Base-by-base conservation (phyloP, 92 coral and sea anemone species). In the Epizoanthus scotinus region DNA sequence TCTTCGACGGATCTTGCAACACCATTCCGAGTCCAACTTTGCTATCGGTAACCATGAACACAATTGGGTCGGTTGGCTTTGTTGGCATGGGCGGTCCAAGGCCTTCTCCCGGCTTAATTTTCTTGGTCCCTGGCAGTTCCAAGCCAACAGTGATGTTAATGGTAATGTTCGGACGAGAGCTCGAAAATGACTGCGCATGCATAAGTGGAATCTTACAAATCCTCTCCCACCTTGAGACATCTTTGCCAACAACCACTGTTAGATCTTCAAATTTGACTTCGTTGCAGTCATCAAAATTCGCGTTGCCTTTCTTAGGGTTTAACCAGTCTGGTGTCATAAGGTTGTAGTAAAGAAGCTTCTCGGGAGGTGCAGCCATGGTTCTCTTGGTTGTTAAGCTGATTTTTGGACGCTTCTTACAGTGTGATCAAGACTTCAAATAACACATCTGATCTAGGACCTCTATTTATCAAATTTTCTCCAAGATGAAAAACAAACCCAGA, bases 251-350 rank as follows among this genome's bases (percentile, higher is more conserved):
- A 9, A 13, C 17, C 27, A 79, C 73, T 63, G 62, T n/a, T n/a
- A 79, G 56, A 42, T 79, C 84, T 24, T 79, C 65, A 44, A 50
- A 25, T 22, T 14, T 20, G 29, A 6, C 6, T 0, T 40, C 38
- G 29, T 10, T 44, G 15, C 13, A 31, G 34, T 10, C 13, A 17
- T 24, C 49, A 8, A 49, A 63, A 22, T 79, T 60, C 1, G 70
- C 82, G 40, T 34, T 34, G 40, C 40, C 40, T 36, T 65, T 65
- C 22, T 36, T 18, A 10, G 58, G 42, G 1, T 2, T 24, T 14
- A 79, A 47, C 84, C 84, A 79, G 59, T 8, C 84, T 21, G 84
- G 84, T 13, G 74, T 64, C 84, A 79, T 79, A 54, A 79, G 29
- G 61, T 65, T 79, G 74, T 79, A 34, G 31, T 79, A 79, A 34